phyloP scores from a whole-genome alignment of 2,888 invertebrate species.

The Lathronympha strigana region DNA sequence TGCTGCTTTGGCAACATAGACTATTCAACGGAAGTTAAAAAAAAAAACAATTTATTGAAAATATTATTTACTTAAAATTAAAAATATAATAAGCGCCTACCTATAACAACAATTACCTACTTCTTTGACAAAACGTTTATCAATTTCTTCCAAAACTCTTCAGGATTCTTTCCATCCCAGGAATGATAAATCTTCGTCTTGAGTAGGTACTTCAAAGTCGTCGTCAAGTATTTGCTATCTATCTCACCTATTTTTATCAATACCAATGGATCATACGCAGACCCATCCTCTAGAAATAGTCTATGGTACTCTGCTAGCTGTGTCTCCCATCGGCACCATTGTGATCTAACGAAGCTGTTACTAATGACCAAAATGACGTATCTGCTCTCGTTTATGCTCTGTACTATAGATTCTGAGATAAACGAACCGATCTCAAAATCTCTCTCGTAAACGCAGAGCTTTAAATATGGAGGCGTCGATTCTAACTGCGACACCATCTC shows the following conservation, averaged over 20 bases:
- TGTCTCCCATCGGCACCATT: conserved; percentile 90
- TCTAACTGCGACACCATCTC: conserved; percentile 85
- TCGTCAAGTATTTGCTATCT: conserved; percentile 80
- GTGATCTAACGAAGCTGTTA: conserved; percentile 87
- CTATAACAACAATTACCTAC: not conserved
- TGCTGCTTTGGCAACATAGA: too few species aligned
- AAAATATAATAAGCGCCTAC: too few species aligned
- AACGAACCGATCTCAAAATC: conserved; percentile 87
- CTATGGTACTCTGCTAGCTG: conserved; percentile 87
- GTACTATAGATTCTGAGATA: conserved; percentile 87
- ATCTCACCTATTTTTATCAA: conserved; percentile 86
- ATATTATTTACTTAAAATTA: conserved; percentile 20
- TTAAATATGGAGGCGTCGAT: conserved; percentile 82
- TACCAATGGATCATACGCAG: conserved; percentile 83
- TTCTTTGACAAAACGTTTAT: conserved; percentile 62
- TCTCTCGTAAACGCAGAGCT: conserved; percentile 88
- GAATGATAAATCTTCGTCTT: conserved; percentile 86
- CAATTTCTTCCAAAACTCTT: conserved; percentile 75
- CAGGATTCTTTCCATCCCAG: conserved; percentile 81
- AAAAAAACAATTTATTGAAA: conserved; percentile 35
- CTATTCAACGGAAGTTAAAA: not conserved
- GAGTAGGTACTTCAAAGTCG: conserved; percentile 85
- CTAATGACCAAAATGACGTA: conserved; percentile 87
- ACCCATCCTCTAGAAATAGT: conserved; percentile 84
- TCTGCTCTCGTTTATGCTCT: conserved; percentile 86